Evolutionary conservation across 2,888 invertebrate genomes (phyloP), one percentile per base, ranked within the genome.

Genomic region (Drosophila koepferae): DNA sequence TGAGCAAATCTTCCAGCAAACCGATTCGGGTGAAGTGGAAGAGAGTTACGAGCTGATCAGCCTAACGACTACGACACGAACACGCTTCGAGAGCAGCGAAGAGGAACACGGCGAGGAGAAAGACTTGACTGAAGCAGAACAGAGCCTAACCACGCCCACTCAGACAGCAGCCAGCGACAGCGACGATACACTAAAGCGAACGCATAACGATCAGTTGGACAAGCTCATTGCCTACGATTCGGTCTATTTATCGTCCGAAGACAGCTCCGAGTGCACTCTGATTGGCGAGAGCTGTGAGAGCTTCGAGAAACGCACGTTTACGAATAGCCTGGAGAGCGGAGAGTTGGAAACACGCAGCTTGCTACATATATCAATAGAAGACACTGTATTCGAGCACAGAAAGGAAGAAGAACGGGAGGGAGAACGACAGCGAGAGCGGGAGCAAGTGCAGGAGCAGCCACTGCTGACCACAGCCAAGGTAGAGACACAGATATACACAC

Each of bases 211-310:
- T 9, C 78, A 85, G 63, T 63, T 91, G 56, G 90, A 92, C 10
- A 91, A 91, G 48, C 85, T 93, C 0, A 93, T 93, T 53, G 92
- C 93, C 43, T 93, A 93, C 73, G 93, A 93, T 79, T 93, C 93
- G 40, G 92, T 93, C 5, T 93, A 93, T 70, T 72, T 93, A 2
- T 93, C 93, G 2, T 93, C 93, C 0, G 93, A 93, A 63, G 93
- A 93, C 10, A 91, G 93, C 59, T 92, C 92, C 9, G 92, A 92
- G 60, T 87, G 92, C 12, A 93, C 92, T 0, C 46, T 93, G 5
- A 88, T 91, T 4, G 91, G 92, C 31, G 90, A 91, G 20, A 86
- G 74, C 16, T 83, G 82, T 16, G 89, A 90, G 36, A 85, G 84
- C 34, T 89, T 83, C 4, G 89, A 89, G 44, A 70, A 88, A 49